Evolutionary conservation across 2,888 invertebrate genomes (phyloP), one percentile per base, ranked within the genome.

Genomic region (Mesoligia furuncula): DNA sequence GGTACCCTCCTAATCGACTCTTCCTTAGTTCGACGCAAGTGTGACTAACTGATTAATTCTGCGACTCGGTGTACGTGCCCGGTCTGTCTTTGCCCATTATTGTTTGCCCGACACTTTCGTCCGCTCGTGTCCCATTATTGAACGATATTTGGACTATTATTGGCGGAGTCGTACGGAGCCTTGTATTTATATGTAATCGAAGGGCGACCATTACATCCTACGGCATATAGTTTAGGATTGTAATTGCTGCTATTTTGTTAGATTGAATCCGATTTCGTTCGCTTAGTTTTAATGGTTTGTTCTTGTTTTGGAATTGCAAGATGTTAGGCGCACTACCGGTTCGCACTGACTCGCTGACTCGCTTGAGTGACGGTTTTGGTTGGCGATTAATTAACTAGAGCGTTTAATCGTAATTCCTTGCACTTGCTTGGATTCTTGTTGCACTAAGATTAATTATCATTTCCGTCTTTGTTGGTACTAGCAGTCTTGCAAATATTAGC

Each of bases 21-120:
- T 93, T 95, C 96, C 95, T 95, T 93, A 93, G 91, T 95, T 93
- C 93, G 94, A 92, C 95, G 93, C 96, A 96, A 96, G 96, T 96
- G 96, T 94, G 96, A 94, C 95, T 96, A 96, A 96, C 96, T 96
- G 96, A 96, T 96, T 96, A 96, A 96, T 96, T 94, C 96, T 93
- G 93, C 92, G 92, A 93, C 92, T 94, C 89, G 84, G 79, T 85
- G 94, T 94, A 96, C 96, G 96, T 96, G 95, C 94, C 91, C 90
- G 90, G 90, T 90, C 91, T 90, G 93, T 93, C 92, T 92, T 91
- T 89, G 88, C 89, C 91, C 92, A 93, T 95, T 95, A 95, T 96
- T 94, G 95, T 94, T 96, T 93, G 92, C 91, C 92, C 92, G 91
- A 92, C 94, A 94, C 94, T 95, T 93, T 94, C 90, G 87, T 85